These are phyloP conservation scores for Urechis unicinctus DNA, from an alignment of 2,888 invertebrate genomes.

Conservation along the genomic window DNA sequence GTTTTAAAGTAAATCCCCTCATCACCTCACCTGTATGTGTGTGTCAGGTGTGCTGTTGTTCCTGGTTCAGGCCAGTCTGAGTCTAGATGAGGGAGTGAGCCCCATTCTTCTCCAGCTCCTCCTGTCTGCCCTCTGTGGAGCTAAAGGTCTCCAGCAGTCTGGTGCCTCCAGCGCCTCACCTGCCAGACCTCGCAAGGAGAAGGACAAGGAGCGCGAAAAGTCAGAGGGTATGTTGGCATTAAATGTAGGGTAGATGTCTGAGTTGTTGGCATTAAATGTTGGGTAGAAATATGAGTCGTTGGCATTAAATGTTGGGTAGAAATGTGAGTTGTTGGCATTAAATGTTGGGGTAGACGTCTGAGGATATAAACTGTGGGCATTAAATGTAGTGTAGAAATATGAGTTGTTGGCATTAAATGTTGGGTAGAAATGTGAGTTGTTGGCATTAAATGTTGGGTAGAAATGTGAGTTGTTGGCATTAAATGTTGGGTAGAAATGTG, in stretches of 20 bases:
- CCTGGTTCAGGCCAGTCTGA: conserved; percentile 70
- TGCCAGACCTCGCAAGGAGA: conserved; percentile 33
- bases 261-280: too few relatives aligned
- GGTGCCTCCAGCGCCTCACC: conserved; percentile 7
- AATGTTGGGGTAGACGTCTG: too few relatives aligned
- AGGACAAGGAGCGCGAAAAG: conserved; percentile 33
- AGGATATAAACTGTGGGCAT: too few relatives aligned
- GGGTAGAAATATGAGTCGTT: too few relatives aligned
- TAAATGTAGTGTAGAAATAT: too few relatives aligned
- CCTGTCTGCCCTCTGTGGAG: conserved; percentile 75
- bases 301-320: too few relatives aligned
- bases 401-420: too few relatives aligned
- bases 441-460: too few relatives aligned
- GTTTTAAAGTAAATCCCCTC: not conserved
- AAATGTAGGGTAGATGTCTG: not conserved
- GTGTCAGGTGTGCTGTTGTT: conserved; percentile 63
- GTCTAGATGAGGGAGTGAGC: conserved; percentile 82
- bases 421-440: too few relatives aligned
- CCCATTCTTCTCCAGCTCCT: conserved; percentile 83
- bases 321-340: too few relatives aligned
- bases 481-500: not conserved
- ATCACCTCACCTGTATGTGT: not conserved
- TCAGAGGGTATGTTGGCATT: conserved; percentile 35
- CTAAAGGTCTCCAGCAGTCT: conserved; percentile 18
- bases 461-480: conserved; percentile 40